These are phyloP conservation scores for Acleris laterana DNA, from an alignment of 2,888 invertebrate genomes.

Conservation along the genomic window DNA sequence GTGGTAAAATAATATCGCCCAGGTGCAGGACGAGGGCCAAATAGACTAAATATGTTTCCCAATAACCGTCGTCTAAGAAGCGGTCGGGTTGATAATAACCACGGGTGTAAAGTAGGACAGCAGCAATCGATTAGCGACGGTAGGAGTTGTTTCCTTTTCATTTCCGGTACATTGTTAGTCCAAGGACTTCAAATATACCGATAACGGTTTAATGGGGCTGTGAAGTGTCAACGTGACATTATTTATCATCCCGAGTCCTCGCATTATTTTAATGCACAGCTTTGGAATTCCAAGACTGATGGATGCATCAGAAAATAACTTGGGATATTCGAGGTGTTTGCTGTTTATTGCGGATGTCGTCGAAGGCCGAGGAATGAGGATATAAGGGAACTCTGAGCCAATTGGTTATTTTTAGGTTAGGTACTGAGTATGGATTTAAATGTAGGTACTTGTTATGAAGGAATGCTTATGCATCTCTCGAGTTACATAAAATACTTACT, in stretches of 20 bases:
- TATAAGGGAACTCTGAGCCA: background rate
- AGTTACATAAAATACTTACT: no score
- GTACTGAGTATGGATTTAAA: no score
- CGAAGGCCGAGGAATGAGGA: background rate
- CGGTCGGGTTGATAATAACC: no score
- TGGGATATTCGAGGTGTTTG: slow-evolving; percentile 1
- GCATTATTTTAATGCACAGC: slow-evolving; percentile 11
- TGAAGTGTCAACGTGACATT: slow-evolving; percentile 13
- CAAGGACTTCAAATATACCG: slow-evolving; percentile 5
- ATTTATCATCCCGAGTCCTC: slow-evolving; percentile 1
- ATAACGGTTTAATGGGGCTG: background rate
- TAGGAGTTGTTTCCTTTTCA: background rate
- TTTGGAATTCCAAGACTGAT: slow-evolving; percentile 7
- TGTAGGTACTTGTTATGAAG: no score
- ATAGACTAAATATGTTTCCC: no score
- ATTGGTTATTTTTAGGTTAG: no score
- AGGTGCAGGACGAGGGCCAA: no score
- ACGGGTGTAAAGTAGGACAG: background rate
- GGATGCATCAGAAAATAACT: slow-evolving; percentile 8
- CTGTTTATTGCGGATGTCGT: background rate
- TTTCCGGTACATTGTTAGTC: slow-evolving; percentile 23
- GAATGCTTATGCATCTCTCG: no score
- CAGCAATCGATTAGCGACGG: background rate
- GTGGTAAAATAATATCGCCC: no score
- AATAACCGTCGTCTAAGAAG: no score